phyloP scores from a whole-genome alignment of 2,113 vertebrate genomes.

The Ageneiosus marmoratus region DNA sequence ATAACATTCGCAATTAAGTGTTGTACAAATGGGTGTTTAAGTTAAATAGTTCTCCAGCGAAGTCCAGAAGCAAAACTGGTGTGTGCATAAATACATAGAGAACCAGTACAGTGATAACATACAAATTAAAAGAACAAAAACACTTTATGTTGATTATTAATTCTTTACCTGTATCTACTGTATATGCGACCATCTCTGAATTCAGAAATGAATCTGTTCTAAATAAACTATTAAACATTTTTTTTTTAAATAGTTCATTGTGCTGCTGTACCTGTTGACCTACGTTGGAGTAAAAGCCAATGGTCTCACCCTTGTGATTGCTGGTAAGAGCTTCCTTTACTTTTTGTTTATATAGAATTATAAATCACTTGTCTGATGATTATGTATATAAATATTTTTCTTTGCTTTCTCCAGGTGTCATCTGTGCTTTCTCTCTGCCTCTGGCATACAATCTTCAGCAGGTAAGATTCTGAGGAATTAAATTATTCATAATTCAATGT shows the following conservation, averaged over 20 bases:
- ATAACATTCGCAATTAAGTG: too few species aligned
- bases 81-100: neutral
- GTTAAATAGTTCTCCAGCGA: neutral
- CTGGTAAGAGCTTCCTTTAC: conserved; percentile 70
- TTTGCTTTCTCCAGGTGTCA: conserved; percentile 73
- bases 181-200: neutral
- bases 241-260: conserved; percentile 73
- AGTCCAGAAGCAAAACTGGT: neutral
- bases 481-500: neutral
- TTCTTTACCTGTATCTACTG: neutral
- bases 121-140: neutral
- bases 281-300: conserved; percentile 81
- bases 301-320: conserved; percentile 84
- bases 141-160: neutral
- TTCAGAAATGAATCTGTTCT: neutral
- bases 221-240: neutral
- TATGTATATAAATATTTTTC: neutral
- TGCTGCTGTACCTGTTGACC: conserved; percentile 85
- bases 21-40: neutral
- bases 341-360: neutral
- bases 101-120: neutral
- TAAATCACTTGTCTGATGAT: neutral
- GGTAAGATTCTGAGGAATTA: conserved; percentile 65
- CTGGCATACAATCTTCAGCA: conserved; percentile 86
- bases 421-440: conserved; percentile 83